Conservation (phyloP, 2,797 vertebrate genomes). For the Anableps anableps region DNA sequence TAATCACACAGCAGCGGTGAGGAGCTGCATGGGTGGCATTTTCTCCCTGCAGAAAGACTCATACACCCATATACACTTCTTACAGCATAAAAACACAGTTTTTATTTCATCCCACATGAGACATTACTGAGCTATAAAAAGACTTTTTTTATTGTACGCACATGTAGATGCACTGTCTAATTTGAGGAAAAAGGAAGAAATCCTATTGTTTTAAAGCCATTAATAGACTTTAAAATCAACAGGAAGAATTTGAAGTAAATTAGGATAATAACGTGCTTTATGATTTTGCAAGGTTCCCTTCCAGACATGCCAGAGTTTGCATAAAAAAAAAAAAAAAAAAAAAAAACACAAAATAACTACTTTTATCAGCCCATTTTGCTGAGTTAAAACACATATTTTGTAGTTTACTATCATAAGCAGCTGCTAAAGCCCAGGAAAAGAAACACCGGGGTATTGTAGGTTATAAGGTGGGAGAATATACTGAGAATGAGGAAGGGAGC, state of each 20-base stretch:
- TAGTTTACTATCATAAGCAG: slow-evolving; percentile 58
- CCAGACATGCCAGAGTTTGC: slow-evolving; percentile 56
- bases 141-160: slow-evolving; percentile 60
- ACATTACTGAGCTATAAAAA: slow-evolving; percentile 75
- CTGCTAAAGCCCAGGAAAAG: slow-evolving; percentile 36
- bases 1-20: slow-evolving; percentile 80
- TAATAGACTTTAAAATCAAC: slow-evolving; percentile 70
- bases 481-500: slow-evolving; percentile 9
- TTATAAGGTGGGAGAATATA: slow-evolving; percentile 11
- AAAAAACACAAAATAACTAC: slow-evolving; percentile 66
- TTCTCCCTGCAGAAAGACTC: slow-evolving; percentile 54
- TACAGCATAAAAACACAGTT: slow-evolving; percentile 67
- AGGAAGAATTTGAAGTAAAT: slow-evolving; percentile 74
- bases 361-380: slow-evolving; percentile 51
- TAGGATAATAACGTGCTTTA: slow-evolving; percentile 72
- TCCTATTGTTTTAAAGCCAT: slow-evolving; percentile 68
- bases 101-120: slow-evolving; percentile 75
- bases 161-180: slow-evolving; percentile 61
- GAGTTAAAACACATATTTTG: slow-evolving; percentile 39
- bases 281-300: slow-evolving; percentile 57
- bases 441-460: slow-evolving; percentile 33
- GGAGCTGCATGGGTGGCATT: slow-evolving; percentile 83
- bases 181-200: slow-evolving; percentile 56
- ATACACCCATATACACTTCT: slow-evolving; percentile 43
- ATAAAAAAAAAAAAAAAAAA: slow-evolving; percentile 5